phyloP scores from a whole-genome alignment of 2,113 vertebrate species.

The Cygnus atratus region DNA sequence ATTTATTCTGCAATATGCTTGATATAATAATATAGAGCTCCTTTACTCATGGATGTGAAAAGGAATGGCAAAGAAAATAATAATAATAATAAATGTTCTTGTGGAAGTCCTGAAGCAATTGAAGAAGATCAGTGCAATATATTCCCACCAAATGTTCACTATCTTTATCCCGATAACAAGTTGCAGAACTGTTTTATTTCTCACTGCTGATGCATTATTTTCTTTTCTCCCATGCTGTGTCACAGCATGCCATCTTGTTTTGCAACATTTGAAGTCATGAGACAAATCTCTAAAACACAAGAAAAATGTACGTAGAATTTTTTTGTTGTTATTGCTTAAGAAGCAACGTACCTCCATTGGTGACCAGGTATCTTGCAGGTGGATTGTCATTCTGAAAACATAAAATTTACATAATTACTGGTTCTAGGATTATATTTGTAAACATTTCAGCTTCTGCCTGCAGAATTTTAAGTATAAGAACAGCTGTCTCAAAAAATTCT shows the following conservation, averaged over 20 bases:
- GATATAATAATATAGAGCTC: neutral
- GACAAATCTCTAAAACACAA: neutral
- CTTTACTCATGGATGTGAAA: neutral
- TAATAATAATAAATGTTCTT: neutral
- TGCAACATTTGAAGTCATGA: slow-evolving; percentile 6
- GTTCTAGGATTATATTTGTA: neutral
- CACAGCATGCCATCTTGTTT: slow-evolving; percentile 51
- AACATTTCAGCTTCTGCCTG: neutral
- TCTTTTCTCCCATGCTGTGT: slow-evolving; percentile 14
- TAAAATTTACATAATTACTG: slow-evolving; percentile 42
- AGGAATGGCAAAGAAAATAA: neutral
- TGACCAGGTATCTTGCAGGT: neutral
- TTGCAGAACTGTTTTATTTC: slow-evolving; percentile 9
- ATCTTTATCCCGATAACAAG: neutral
- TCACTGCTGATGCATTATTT: slow-evolving; percentile 24
- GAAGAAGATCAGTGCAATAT: neutral
- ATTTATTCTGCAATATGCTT: neutral
- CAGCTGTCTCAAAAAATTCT: neutral
- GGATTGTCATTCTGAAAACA: neutral
- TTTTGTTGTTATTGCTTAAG: neutral
- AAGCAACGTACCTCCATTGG: neutral
- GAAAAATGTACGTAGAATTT: neutral
- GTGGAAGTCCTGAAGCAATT: neutral
- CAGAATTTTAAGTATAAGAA: slow-evolving; percentile 4
- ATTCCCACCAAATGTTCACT: neutral